phyloP scores from a whole-genome alignment of 2,888 invertebrate genomes.

The Yponomeuta malinellus region DNA sequence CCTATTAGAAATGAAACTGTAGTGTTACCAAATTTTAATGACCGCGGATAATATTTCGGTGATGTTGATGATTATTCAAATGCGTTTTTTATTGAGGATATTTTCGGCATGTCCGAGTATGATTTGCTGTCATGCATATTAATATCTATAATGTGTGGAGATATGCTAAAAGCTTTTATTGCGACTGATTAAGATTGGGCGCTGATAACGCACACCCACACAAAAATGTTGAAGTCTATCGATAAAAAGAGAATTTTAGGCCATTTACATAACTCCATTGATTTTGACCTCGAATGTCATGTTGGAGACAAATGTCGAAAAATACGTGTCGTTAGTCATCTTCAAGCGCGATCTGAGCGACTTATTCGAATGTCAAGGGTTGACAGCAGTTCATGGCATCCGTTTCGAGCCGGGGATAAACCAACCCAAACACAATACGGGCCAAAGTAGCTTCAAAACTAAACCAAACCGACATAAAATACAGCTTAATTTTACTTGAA shows the following conservation, averaged over 20 bases:
- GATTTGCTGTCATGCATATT: constrained; percentile 7
- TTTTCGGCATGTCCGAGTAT: constrained; percentile 4
- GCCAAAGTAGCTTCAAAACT: not conserved
- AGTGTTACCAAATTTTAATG: constrained; percentile 36
- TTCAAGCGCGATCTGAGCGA: constrained; percentile 64
- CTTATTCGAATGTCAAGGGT: constrained; percentile 68
- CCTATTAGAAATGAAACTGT: constrained; percentile 40
- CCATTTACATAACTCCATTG: not conserved
- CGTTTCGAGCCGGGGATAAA: constrained; percentile 55
- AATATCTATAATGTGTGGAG: not conserved
- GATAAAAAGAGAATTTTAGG: not conserved
- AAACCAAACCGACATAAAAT: not conserved
- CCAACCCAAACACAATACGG: constrained; percentile 22
- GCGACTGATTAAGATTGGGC: constrained; percentile 8
- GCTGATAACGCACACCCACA: constrained; percentile 9
- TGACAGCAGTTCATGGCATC: constrained; percentile 68
- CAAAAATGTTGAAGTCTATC: not conserved
- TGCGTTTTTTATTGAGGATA: not conserved
- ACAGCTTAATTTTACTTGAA: constrained; percentile 2
- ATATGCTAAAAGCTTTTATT: constrained; percentile 11
- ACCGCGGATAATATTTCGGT: constrained; percentile 37
- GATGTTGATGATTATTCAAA: constrained; percentile 5
- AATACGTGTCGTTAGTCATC: constrained; percentile 31
- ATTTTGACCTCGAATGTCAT: not conserved
- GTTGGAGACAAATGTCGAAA: not conserved